A percentile compares a stretch with the other conserved stretches of the same genome.
Evolutionary conservation across 2,797 vertebrate genomes (phyloP).

Genomic region (Graptemys geographica): DNA sequence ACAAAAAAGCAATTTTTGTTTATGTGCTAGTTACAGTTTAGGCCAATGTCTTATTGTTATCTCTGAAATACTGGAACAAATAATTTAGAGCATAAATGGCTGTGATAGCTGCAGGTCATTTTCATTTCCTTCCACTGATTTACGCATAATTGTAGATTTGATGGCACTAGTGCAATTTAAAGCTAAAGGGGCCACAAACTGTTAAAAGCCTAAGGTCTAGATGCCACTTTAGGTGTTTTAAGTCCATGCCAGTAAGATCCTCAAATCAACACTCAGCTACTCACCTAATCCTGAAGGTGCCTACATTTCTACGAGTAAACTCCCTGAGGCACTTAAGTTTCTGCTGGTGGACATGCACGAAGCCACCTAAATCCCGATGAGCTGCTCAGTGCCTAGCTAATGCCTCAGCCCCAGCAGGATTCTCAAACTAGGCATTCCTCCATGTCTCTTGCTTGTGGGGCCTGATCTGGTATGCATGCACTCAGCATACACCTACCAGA

Average conservation of each 20-base stretch:
- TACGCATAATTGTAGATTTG: conserved; percentile 38
- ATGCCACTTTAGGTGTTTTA: neutral
- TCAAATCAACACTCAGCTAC: neutral
- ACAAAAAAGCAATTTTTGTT: conserved; percentile 43
- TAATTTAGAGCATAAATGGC: conserved; percentile 59
- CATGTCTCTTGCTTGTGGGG: neutral
- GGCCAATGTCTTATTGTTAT: conserved; percentile 55
- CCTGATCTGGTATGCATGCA: neutral
- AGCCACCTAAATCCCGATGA: neutral
- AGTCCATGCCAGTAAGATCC: neutral
- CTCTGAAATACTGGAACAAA: conserved; percentile 39
- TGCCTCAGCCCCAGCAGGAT: neutral
- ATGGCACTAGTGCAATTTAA: conserved; percentile 47
- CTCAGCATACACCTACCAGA: neutral
- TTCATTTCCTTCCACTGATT: conserved; percentile 65
- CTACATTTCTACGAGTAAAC: neutral
- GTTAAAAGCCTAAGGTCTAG: neutral
- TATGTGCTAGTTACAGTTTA: conserved; percentile 52
- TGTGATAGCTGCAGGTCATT: conserved; percentile 62
- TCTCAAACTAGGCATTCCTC: neutral
- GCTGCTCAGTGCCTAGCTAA: neutral
- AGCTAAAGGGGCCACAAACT: conserved; percentile 12
- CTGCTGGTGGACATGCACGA: neutral
- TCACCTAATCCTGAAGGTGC: neutral
- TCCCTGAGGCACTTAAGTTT: neutral